Evolutionary conservation across 2,888 invertebrate species (phyloP), one percentile per base, ranked within the genome.

Genomic region (Mesorhabditis spiculigera): DNA sequence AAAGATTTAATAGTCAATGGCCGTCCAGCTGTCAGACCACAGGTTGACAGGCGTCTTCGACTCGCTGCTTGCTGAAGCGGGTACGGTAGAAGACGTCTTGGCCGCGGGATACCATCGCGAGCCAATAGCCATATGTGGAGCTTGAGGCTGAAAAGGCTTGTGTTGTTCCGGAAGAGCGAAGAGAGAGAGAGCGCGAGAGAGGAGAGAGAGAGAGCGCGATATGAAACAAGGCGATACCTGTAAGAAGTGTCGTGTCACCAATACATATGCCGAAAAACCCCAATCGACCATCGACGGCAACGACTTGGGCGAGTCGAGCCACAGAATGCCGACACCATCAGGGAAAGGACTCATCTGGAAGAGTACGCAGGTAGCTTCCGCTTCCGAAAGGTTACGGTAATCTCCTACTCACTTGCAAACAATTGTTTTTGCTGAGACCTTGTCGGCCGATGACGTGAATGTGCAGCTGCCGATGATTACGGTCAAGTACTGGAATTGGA

Each of bases 251-350:
- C n/a, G 58, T 50, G n/a, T 50, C 58, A 3, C 58, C n/a, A 50
- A 50, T 50, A 50, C 10, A 50, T 10, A 10, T 50, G 8, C n/a
- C n/a, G 58, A 10, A 50, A 50, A 50, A 3, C 10, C 58, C 58
- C 58, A 50, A 50, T 50, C 58, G 58, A 50, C n/a, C 58, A 50
- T 50, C n/a, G 58, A 50, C n/a, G 58, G 58, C 8, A 50, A n/a
- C 8, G 8, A 50, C 58, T 10, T 13, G 8, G 1, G 58, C 8
- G 58, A 50, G 58, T 50, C 10, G 58, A 50, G n/a, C 3, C 10
- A 50, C 58, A 28, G 28, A 28, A 28, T 28, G 28, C 28, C 28
- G 28, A 28, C 28, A 28, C 28, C 58, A 50, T n/a, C n/a, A n/a
- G n/a, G n/a, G n/a, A n/a, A n/a, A n/a, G n/a, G n/a, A n/a, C n/a